Conservation (phyloP, 1,140 invertebrate genomes). For the Drosophila sulfurigaster region DNA sequence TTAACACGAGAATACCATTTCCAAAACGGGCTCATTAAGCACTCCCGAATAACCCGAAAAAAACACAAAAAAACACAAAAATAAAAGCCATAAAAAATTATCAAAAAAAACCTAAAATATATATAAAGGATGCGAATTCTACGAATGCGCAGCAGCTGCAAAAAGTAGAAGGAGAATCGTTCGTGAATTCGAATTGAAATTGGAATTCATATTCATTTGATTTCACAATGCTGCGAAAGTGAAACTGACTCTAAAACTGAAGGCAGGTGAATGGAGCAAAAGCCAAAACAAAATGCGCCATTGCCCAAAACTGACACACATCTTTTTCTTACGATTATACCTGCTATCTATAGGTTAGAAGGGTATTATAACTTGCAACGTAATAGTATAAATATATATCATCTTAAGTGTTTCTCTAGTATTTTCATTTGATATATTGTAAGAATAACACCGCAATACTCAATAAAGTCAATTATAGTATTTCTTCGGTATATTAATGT, state of each 20-base stretch:
- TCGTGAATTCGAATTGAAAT: conserved; percentile 55
- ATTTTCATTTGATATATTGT: no score
- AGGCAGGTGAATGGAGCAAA: conserved; percentile 50
- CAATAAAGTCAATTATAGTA: no score
- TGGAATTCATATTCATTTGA: conserved; percentile 79
- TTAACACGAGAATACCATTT: conserved; percentile 83
- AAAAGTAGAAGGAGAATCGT: conserved; percentile 48
- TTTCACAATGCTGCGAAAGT: conserved; percentile 81
- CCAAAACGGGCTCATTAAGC: conserved; percentile 77
- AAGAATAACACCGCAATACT: no score
- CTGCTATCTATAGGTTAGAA: no score
- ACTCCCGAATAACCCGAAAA: conserved; percentile 62
- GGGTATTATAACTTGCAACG: no score
- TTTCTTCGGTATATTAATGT: no score
- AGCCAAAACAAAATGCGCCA: conserved; percentile 18
- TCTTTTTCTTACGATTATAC: conserved; percentile 14
- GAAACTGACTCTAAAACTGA: conserved; percentile 50
- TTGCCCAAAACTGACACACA: conserved; percentile 50
- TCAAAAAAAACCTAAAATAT: conserved; percentile 38
- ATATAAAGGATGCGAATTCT: conserved; percentile 56
- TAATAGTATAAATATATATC: no score
- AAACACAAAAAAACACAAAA: conserved; percentile 22
- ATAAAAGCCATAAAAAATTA: conserved; percentile 9
- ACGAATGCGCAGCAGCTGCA: conserved; percentile 76
- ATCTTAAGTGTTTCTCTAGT: no score